Percentiles rank a stretch among this genome's conserved stretches.
Evolutionary conservation across 2,888 invertebrate genomes (phyloP).

Genomic region (Zelleria hepariella): DNA sequence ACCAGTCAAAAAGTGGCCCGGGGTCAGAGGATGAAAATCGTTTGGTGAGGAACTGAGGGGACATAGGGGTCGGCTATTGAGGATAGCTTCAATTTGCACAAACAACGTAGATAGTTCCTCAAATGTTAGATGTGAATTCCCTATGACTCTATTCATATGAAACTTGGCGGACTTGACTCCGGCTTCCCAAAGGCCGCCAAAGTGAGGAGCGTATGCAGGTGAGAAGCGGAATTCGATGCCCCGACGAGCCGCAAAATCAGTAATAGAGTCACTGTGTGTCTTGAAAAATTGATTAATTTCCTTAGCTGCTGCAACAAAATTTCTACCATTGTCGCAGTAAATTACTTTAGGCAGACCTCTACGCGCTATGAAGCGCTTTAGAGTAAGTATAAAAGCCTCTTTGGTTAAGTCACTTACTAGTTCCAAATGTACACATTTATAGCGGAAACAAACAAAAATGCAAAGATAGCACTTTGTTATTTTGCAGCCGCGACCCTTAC

Average conservation of each 20-base stretch:
- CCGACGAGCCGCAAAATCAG: not conserved
- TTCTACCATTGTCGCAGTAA: slow-evolving; percentile 6
- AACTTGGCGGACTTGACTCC: not conserved
- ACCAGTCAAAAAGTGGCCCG: slow-evolving; percentile 20
- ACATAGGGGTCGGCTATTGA: slow-evolving; percentile 18
- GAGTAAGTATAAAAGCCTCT: not conserved
- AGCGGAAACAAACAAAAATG: not conserved
- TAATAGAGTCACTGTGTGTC: not conserved
- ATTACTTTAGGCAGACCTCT: not conserved
- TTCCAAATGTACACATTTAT: slow-evolving; percentile 3
- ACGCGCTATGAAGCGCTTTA: not conserved
- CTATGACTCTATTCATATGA: slow-evolving; percentile 3
- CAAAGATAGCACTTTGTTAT: slow-evolving; percentile 1
- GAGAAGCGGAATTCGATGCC: not conserved
- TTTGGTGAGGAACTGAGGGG: slow-evolving; percentile 16
- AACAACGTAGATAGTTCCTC: slow-evolving; percentile 8
- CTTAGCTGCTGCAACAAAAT: not conserved
- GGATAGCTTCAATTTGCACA: slow-evolving; percentile 16
- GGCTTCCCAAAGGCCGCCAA: slow-evolving; percentile 72
- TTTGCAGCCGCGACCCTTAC: no score
- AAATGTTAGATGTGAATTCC: slow-evolving; percentile 6
- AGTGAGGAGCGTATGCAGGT: slow-evolving; percentile 78
- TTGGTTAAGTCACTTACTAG: not conserved
- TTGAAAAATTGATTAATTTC: not conserved
- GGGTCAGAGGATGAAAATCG: slow-evolving; percentile 15